Percentiles rank a stretch among this genome's conserved stretches.
Evolutionary conservation across 2,797 vertebrate species (phyloP).

Genomic region (Smutsia temminckii): DNA sequence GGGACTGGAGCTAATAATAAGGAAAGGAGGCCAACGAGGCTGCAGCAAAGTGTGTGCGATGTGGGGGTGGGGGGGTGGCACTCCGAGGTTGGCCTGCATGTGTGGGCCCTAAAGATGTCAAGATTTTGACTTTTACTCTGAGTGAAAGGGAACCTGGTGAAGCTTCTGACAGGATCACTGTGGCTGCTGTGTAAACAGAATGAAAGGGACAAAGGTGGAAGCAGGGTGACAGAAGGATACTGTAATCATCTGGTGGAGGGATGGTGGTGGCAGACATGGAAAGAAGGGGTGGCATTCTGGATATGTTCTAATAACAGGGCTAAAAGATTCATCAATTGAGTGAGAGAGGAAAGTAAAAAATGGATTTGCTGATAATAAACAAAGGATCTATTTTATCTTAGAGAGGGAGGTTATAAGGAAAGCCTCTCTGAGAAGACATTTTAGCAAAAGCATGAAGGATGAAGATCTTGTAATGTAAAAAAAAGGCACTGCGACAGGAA

Average conservation of each 20-base stretch:
- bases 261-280: neutral
- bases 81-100: neutral
- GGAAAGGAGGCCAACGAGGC: neutral
- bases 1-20: too few relatives aligned
- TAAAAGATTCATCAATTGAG: neutral
- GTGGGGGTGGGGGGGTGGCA: rapidly evolving
- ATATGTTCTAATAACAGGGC: neutral
- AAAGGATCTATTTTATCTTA: neutral
- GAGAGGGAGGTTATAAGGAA: neutral
- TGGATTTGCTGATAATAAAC: neutral
- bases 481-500: neutral
- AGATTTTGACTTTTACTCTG: neutral
- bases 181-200: neutral
- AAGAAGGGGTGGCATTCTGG: neutral
- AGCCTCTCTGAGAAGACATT: neutral
- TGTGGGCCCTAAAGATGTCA: neutral
- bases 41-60: neutral
- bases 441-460: neutral
- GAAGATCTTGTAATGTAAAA: neutral
- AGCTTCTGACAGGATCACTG: neutral
- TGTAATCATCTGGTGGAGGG: neutral
- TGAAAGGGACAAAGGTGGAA: neutral
- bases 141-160: neutral
- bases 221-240: neutral
- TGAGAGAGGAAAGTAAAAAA: neutral